Evolutionary conservation across 2,113 vertebrate species (phyloP), one percentile per base, ranked within the genome.

Genomic region (Lutjanus erythropterus): DNA sequence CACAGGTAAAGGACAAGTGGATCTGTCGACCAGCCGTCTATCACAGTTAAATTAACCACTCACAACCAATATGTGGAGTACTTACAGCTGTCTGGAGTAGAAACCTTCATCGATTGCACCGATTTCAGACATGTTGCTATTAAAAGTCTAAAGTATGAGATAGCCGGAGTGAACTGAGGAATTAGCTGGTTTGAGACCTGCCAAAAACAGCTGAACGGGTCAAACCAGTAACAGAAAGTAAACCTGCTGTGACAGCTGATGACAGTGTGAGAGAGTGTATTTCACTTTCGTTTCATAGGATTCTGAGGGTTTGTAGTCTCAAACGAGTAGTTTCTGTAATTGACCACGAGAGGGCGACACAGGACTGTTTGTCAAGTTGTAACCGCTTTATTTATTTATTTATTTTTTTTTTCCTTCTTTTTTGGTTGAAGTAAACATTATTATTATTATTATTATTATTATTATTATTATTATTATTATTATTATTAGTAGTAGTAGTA

Each of bases 11-110:
- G 8, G 8, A 27, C 1, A 21, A 21, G 44, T 0, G 19, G 11
- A 10, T 21, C 9, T 11, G 3, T 35, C 21, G 3, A 0, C 4
- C 29, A n/a, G 23, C 11, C 3, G 6, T n/a, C 3, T 11, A 0
- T 2, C n/a, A n/a, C 15, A 6, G 19, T 11, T 16, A 8, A 35
- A 52, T 3, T 0, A 6, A 16, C 1, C 4, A 2, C 15, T 15
- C 1, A 1, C n/a, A n/a, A n/a, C 9, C 1, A 2, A 1, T 19
- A 0, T 31, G 31, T 10, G 9, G 14, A 0, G 14, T 83, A 94
- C 97, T 94, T 81, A 98, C 97, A 96, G 91, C 47, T 98, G 97
- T 50, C 97, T 93, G 0, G 97, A 98, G 76, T 98, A 97, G 8
- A 93, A 86, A 0, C 87, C 73, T 55, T 95, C 94, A 53, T 93